Evolutionary conservation across 2,888 invertebrate genomes (phyloP), one percentile per base, ranked within the genome.

Genomic region (Hoplodrina ambigua): DNA sequence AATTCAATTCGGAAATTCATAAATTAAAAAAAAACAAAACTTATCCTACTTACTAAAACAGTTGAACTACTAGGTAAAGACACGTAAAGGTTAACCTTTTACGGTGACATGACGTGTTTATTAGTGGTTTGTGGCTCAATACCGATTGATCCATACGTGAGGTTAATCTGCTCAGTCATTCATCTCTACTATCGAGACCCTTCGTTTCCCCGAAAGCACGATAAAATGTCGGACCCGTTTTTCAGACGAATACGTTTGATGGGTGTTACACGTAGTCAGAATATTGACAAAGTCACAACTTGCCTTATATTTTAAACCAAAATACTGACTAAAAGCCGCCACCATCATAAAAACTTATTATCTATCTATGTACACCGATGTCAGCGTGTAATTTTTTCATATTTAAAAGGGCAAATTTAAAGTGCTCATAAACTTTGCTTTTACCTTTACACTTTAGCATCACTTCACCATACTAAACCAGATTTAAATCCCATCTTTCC

Each of bases 1-100:
- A 81, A 75, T 80, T 78, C 49, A 69, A 83, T 76, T 80, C 53
- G 11, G 59, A 75, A 78, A 76, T 62, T 73, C 63, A 52, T 56
- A n/a, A 41, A 56, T 20, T 57, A 72, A 75, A 78, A 59, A 74
- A 72, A 64, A 59, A 25, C n/a, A 76, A 75, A 44, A 58, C 50
- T 68, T 82, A 75, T 54, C 57, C 52, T 55, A 67, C 63, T 25
- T 25, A 25, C 25, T 72, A 53, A 74, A 67, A 74, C 75, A 66
- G 72, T 74, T 77, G 46, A 49, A 46, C 33, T 54, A 53, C 10
- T 44, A 56, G 17, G 17, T 46, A 11, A 46, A 17, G 46, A 5
- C 17, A 41, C 11, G 49, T 55, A 56, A 64, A 55, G 30, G 61
- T 67, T 61, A 37, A 69, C 62, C 76, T 69, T 56, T 67, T 70